phyloP scores from a whole-genome alignment of 2,113 vertebrate species.

The Pristiophorus japonicus region DNA sequence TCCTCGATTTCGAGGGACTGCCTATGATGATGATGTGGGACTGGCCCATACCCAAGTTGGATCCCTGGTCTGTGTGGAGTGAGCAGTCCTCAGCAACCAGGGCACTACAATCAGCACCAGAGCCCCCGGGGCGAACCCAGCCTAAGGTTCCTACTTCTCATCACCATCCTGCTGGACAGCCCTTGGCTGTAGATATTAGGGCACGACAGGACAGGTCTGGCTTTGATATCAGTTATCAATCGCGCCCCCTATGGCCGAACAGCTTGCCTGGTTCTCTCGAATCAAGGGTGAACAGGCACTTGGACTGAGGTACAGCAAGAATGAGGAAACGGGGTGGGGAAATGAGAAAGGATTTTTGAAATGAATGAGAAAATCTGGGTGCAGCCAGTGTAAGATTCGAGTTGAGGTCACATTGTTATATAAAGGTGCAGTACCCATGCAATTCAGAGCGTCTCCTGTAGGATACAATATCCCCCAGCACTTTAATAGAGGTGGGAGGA shows the following conservation, averaged over 20 bases:
- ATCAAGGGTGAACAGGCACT: neutral
- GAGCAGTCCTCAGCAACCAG: neutral
- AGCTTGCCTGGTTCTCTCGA: neutral
- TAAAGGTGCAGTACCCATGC: neutral
- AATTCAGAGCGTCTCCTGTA: conserved; percentile 11
- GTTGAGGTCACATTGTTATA: neutral
- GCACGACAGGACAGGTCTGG: no score
- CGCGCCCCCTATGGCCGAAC: neutral
- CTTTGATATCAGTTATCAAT: neutral
- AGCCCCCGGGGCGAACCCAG: neutral
- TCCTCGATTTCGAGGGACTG: no score
- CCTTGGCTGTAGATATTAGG: neutral
- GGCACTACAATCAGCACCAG: no score
- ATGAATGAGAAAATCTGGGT: neutral
- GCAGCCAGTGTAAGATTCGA: no score
- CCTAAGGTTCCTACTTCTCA: no score
- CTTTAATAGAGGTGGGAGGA: neutral
- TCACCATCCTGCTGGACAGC: neutral
- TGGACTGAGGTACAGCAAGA: neutral
- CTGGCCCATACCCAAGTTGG: no score
- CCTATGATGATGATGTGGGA: no score
- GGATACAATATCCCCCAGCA: neutral
- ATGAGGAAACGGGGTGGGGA: neutral
- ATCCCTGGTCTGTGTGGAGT: neutral
- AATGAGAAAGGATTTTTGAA: neutral